Percentiles rank a stretch among this genome's conserved stretches.
Evolutionary conservation across 2,888 invertebrate species (phyloP).

Genomic region (Agriotes lineatus): DNA sequence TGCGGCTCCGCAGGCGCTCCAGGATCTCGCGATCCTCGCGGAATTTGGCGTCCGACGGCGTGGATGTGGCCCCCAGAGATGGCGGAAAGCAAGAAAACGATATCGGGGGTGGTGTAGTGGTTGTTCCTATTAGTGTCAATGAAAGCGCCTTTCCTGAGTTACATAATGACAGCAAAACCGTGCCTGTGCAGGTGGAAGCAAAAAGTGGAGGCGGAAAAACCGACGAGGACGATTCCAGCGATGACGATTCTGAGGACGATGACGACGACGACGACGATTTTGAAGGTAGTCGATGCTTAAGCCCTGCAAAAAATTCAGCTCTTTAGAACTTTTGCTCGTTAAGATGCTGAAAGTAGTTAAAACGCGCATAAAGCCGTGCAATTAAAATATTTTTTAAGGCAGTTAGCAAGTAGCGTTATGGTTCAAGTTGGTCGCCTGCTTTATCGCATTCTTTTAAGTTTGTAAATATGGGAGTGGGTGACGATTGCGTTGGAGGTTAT

Average conservation of each 20-base stretch:
- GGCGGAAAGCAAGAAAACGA: background rate
- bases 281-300: constrained; percentile 9
- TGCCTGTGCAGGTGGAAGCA: background rate
- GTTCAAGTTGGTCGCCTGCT: no score
- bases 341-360: no score
- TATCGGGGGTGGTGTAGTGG: background rate
- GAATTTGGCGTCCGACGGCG: background rate
- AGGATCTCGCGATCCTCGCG: constrained; percentile 24
- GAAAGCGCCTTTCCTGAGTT: background rate
- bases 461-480: no score
- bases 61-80: background rate
- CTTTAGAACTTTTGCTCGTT: no score
- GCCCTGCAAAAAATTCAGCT: background rate
- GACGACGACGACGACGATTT: background rate
- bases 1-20: constrained; percentile 30
- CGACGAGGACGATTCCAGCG: background rate
- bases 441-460: no score
- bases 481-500: no score
- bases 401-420: no score
- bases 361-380: no score
- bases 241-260: background rate
- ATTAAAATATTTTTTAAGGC: no score
- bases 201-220: background rate
- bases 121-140: background rate
- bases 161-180: background rate